Evolutionary conservation across 92 coral and sea anemone species (phyloP).

Genomic region (Epizoanthus scotinus): DNA sequence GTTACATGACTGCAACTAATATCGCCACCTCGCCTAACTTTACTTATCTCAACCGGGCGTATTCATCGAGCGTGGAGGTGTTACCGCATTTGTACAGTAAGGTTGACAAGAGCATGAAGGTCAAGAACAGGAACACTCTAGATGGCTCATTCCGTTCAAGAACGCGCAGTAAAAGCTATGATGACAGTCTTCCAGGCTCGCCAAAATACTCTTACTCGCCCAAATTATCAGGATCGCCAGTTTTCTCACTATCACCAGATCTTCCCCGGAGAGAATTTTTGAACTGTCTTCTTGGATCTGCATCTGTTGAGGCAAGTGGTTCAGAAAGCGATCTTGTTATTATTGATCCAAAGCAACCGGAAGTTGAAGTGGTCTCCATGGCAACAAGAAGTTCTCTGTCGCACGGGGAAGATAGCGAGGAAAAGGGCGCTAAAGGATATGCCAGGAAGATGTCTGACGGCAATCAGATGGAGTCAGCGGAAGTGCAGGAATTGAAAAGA

Average conservation of each 20-base stretch:
- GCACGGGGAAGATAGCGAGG: conserved; percentile 1
- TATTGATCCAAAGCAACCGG: conserved; percentile 22
- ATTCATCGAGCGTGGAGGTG: conserved; percentile 84
- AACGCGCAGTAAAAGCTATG: conserved; percentile 62
- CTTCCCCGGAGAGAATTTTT: conserved; percentile 12
- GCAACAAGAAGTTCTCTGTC: conserved; percentile 28
- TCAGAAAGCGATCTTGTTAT: conserved; percentile 34
- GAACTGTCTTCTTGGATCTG: background rate
- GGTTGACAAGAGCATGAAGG: conserved; percentile 79
- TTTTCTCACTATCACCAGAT: conserved; percentile 28
- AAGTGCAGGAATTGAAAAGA: conserved; percentile 65
- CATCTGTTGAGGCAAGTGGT: background rate
- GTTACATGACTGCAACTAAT: conserved; percentile 18
- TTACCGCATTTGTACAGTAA: conserved; percentile 74
- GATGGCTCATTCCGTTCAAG: conserved; percentile 49
- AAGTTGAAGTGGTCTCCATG: conserved; percentile 12
- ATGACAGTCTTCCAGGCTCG: conserved; percentile 53
- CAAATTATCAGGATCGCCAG: conserved; percentile 33
- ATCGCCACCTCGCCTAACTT: conserved; percentile 76
- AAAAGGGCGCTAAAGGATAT: conserved; percentile 17
- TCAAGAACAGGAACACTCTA: conserved; percentile 47
- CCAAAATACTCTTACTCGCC: conserved; percentile 44
- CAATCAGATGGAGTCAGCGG: conserved; percentile 33
- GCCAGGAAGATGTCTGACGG: conserved; percentile 28
- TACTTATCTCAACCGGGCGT: conserved; percentile 71